phyloP scores from a whole-genome alignment of 2,888 invertebrate genomes.

The Pilophorus perplexus region DNA sequence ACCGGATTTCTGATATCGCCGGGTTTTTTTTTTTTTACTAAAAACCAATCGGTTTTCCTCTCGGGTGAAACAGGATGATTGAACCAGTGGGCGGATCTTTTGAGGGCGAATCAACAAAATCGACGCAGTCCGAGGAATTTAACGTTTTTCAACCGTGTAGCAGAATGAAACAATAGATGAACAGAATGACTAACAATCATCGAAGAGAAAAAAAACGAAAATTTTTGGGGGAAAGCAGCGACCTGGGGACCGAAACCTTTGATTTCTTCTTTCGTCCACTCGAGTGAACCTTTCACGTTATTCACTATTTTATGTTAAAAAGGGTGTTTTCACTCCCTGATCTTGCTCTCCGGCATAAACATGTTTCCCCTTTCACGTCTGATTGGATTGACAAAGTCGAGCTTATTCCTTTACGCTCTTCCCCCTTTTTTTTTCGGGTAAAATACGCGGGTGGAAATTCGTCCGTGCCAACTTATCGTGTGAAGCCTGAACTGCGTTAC shows the following conservation, averaged over 20 bases:
- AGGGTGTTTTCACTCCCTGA: not conserved
- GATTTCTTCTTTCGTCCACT: not conserved
- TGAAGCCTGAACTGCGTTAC: no score
- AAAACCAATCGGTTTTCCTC: no score
- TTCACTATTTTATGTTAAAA: not conserved
- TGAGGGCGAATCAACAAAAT: no score
- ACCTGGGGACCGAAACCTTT: not conserved
- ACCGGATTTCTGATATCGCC: no score
- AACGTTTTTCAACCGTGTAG: no score
- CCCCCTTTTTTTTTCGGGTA: no score
- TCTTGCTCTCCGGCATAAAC: not conserved
- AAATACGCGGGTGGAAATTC: no score
- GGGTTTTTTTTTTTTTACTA: no score
- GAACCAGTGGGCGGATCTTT: no score
- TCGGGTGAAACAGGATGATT: no score
- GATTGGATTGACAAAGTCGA: slow-evolving; percentile 8
- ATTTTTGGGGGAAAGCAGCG: not conserved
- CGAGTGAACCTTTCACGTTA: not conserved
- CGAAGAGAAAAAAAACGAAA: not conserved
- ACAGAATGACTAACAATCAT: not conserved
- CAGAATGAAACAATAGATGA: not conserved
- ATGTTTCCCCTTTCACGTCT: not conserved
- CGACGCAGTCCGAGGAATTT: no score
- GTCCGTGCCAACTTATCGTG: no score
- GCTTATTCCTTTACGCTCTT: not conserved